A percentile compares a stretch with the other conserved stretches of the same genome.
Evolutionary conservation across 2,113 vertebrate genomes (phyloP).

Genomic region (Pterocles orientalis): DNA sequence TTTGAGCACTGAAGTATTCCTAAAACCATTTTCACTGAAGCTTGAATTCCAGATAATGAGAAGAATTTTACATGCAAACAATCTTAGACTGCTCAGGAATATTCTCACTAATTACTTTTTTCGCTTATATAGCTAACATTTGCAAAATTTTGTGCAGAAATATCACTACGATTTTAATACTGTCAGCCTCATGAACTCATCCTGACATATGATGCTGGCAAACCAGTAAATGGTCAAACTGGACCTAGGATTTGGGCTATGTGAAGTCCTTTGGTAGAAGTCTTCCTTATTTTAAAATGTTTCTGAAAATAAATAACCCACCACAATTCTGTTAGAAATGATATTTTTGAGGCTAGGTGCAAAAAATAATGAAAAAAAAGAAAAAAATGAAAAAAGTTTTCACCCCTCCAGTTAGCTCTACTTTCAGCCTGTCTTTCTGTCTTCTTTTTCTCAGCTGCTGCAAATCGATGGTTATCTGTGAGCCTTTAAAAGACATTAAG

Average conservation of each 20-base stretch:
- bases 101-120: not conserved
- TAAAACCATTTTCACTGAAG: constrained; percentile 13
- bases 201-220: not conserved
- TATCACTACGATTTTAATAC: not conserved
- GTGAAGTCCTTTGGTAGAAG: not conserved
- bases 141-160: not conserved
- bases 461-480: accelerated
- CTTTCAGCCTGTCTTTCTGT: not conserved
- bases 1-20: not conserved
- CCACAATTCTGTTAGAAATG: not conserved
- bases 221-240: not conserved
- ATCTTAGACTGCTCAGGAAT: not conserved
- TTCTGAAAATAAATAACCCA: not conserved
- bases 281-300: not conserved
- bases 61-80: constrained; percentile 15
- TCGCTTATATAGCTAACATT: not conserved
- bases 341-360: not conserved
- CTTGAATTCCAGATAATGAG: constrained; percentile 36
- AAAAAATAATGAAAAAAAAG: not conserved
- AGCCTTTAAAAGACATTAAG: not conserved
- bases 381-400: not conserved
- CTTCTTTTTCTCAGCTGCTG: not conserved
- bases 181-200: not conserved
- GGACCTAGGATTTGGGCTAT: not conserved
- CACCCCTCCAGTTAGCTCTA: not conserved